Evolutionary conservation across 2,797 vertebrate species (phyloP).

Genomic region (Borostomias antarcticus): DNA sequence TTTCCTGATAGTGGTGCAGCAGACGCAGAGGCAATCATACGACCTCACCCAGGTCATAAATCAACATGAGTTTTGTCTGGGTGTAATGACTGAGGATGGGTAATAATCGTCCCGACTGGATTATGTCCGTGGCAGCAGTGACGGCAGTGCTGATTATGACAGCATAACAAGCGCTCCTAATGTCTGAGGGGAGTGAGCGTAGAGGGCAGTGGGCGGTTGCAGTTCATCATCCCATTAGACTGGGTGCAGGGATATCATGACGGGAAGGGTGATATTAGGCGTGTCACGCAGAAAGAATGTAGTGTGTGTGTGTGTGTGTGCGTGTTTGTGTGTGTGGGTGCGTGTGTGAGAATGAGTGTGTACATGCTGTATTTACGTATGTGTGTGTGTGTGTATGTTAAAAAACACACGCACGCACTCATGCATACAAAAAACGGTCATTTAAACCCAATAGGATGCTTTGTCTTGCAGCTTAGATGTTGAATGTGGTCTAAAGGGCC

Average conservation of each 20-base stretch:
- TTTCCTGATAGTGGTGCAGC: slow-evolving; percentile 73
- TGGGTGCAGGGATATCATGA: slow-evolving; percentile 7
- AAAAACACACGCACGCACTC: neutral
- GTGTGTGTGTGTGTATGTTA: neutral
- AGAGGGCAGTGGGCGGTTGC: slow-evolving; percentile 50
- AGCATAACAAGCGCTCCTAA: slow-evolving; percentile 65
- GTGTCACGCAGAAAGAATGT: slow-evolving; percentile 32
- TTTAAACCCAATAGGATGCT: slow-evolving; percentile 30
- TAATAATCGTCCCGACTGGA: slow-evolving; percentile 62
- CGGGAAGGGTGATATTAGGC: slow-evolving; percentile 36
- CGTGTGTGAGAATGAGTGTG: neutral
- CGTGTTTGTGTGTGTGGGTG: slow-evolving; percentile 6
- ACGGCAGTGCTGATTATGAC: slow-evolving; percentile 66
- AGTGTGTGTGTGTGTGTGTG: neutral
- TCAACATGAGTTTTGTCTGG: slow-evolving; percentile 70
- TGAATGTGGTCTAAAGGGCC: slow-evolving; percentile 50
- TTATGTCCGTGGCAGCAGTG: slow-evolving; percentile 60
- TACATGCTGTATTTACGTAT: slow-evolving; percentile 7
- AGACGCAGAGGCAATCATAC: slow-evolving; percentile 77
- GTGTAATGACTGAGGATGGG: slow-evolving; percentile 72
- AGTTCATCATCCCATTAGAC: slow-evolving; percentile 61
- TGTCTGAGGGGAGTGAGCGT: slow-evolving; percentile 66
- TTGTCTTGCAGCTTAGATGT: slow-evolving; percentile 49
- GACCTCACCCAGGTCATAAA: slow-evolving; percentile 70
- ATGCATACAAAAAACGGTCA: slow-evolving; percentile 22